These are phyloP conservation scores for Pseudolaguvia tuberculata DNA, from an alignment of 2,113 vertebrate genomes.

Conservation along the genomic window DNA sequence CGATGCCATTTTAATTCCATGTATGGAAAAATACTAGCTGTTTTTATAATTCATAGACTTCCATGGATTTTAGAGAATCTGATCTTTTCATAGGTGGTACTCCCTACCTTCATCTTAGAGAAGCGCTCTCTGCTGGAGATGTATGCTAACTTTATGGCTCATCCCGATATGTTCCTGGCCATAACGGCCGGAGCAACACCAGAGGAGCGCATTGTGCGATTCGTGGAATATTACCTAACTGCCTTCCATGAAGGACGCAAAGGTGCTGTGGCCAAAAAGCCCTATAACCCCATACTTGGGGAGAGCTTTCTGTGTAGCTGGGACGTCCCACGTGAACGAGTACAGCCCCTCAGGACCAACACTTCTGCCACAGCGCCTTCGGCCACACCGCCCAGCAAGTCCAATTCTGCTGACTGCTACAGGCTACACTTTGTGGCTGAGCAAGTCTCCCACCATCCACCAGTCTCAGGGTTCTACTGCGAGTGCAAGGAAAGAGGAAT, in stretches of 20 bases:
- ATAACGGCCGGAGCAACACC: conserved; percentile 74
- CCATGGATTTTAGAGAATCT: not conserved
- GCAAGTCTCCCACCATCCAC: conserved; percentile 88
- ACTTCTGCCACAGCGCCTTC: conserved; percentile 52
- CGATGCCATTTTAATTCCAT: too few relatives aligned
- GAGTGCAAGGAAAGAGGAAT: conserved; percentile 86
- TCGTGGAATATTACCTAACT: conserved; percentile 91
- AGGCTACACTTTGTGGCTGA: conserved; percentile 83
- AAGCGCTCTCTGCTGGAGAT: conserved; percentile 90
- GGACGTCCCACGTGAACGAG: conserved; percentile 77
- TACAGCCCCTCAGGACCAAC: conserved; percentile 67
- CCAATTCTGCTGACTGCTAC: conserved; percentile 57
- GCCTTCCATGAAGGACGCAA: conserved; percentile 87
- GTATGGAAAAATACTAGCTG: too few relatives aligned
- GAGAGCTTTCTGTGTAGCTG: conserved; percentile 89
- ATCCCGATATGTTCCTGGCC: conserved; percentile 86
- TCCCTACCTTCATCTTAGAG: conserved; percentile 91
- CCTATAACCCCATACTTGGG: conserved; percentile 88
- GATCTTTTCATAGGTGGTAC: conserved; percentile 74
- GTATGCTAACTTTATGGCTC: conserved; percentile 92
- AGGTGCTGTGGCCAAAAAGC: conserved; percentile 88
- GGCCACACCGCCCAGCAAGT: conserved; percentile 51
- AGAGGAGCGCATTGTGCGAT: conserved; percentile 82
- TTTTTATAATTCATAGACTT: not conserved
- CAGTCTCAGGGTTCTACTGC: conserved; percentile 87